Conservation (phyloP, 37 sponge, comb jelly and placozoan species). For the Haliclona indistincta region DNA sequence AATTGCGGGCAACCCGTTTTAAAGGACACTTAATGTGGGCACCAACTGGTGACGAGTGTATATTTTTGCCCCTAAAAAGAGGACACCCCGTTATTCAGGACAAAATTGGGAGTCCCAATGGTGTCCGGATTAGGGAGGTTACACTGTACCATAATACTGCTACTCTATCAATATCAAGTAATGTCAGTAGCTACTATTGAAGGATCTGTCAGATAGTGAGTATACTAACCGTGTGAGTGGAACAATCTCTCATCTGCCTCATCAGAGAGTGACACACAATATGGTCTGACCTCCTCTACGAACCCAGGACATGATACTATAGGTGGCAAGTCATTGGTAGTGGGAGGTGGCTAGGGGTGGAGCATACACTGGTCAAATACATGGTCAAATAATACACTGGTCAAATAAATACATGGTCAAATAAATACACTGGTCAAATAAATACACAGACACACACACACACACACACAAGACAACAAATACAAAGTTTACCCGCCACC, state of each 20-base stretch:
- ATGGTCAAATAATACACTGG: neutral
- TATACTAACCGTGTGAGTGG: slow-evolving; percentile 75
- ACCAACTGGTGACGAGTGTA: too few relatives aligned
- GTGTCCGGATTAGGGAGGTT: too few relatives aligned
- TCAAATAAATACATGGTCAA: neutral
- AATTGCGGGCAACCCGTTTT: too few relatives aligned
- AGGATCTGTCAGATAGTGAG: neutral
- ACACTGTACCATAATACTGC: too few relatives aligned
- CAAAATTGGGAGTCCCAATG: too few relatives aligned
- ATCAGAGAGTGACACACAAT: slow-evolving; percentile 63
- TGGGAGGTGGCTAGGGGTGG: slow-evolving; percentile 57
- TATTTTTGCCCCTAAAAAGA: too few relatives aligned
- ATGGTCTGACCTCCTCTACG: slow-evolving; percentile 51
- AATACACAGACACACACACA: slow-evolving; percentile 31
- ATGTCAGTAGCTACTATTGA: neutral
- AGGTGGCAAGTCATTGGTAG: slow-evolving; percentile 53
- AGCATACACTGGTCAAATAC: neutral
- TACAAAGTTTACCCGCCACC: too few relatives aligned
- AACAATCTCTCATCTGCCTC: slow-evolving; percentile 75
- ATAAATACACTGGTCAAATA: slow-evolving; percentile 6
- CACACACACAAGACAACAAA: too few relatives aligned
- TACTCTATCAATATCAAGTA: too few relatives aligned
- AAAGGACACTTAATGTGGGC: too few relatives aligned
- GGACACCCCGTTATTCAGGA: too few relatives aligned
- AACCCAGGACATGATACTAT: slow-evolving; percentile 56